Base-by-base conservation (phyloP, 2,888 invertebrate species). In the Latrodectus hesperus region DNA sequence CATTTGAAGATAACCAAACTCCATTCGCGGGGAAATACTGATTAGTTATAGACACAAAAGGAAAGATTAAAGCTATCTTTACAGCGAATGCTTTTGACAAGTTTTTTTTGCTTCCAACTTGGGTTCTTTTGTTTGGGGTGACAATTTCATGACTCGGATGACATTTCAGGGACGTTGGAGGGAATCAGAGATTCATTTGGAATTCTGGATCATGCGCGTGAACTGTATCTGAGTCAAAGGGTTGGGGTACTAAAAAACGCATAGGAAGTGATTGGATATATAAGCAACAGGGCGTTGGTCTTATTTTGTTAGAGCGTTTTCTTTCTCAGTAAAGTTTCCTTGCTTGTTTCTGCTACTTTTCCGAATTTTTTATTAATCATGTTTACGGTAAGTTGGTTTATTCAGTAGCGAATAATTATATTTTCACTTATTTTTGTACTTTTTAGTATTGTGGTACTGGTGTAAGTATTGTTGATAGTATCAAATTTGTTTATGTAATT, bases 141-240 rank as follows among this genome's bases (percentile, higher is more conserved):
- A 75, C 11, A 84, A 16, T 84, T 76, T 72, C 84, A 22, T 64
- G 76, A 70, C 53, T 72, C 60, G 12, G 75, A 55, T 83, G 83
- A 51, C 83, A 75, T 70, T 52, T 84, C 65, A 84, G 64, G 84
- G 84, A 26, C 84, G 52, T 74, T 53, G 53, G 55, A 65, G 82
- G 49, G 22, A 52, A 70, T 55, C 51, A 60, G 72, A 60, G 72
- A 52, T 80, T 80, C 68, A 55, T 82, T 82, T 10, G 51, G 12
- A 83, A 83, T 77, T 84, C 77, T 38, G 17, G 11, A 22, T 60
- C 77, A 77, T 49, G 72, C 52, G 49, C 52, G 12, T 26, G 71
- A 72, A 72, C 10, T n/a, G n/a, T 52, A 71, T 64, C 72, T 77
- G 65, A 75, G 65, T 75, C 26, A 52, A 68, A 65, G 74, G 68